Evolutionary conservation across 2,797 vertebrate species (phyloP).

Genomic region (Aselliscus stoliczkanus): DNA sequence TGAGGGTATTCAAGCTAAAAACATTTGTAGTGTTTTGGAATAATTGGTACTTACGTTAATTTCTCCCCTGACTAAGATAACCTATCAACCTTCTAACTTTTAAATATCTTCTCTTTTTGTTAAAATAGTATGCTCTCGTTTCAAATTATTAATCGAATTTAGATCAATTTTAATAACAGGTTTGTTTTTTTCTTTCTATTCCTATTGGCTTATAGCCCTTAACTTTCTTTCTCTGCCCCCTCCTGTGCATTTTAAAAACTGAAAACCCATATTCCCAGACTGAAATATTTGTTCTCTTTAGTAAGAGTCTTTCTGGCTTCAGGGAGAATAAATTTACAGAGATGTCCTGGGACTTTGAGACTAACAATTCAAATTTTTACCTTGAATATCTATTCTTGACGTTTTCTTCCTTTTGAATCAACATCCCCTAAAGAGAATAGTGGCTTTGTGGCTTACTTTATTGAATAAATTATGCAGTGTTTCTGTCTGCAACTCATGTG

Average conservation of each 20-base stretch:
- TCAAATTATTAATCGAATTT: conserved; percentile 44
- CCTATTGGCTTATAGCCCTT: background rate
- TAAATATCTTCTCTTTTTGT: conserved; percentile 15
- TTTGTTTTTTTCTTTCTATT: background rate
- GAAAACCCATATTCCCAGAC: conserved; percentile 51
- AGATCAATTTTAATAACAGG: conserved; percentile 17
- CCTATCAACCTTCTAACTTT: background rate
- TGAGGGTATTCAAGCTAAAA: background rate
- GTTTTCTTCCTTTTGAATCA: conserved; percentile 60
- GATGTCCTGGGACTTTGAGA: conserved; percentile 62
- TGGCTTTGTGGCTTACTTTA: conserved; percentile 20
- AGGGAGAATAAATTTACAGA: conserved; percentile 64
- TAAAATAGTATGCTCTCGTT: background rate
- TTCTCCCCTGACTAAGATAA: background rate
- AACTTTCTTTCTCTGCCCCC: background rate
- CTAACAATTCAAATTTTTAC: conserved; percentile 62
- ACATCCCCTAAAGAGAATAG: conserved; percentile 66
- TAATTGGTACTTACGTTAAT: background rate
- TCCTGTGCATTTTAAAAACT: conserved; percentile 53
- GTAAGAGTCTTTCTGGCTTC: conserved; percentile 62
- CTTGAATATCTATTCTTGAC: conserved; percentile 70
- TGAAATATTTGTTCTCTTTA: conserved; percentile 70
- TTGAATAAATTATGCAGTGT: conserved; percentile 49
- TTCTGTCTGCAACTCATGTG: background rate
- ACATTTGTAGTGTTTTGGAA: background rate